phyloP scores from a whole-genome alignment of 1,140 invertebrate genomes.

The Apis laboriosa region DNA sequence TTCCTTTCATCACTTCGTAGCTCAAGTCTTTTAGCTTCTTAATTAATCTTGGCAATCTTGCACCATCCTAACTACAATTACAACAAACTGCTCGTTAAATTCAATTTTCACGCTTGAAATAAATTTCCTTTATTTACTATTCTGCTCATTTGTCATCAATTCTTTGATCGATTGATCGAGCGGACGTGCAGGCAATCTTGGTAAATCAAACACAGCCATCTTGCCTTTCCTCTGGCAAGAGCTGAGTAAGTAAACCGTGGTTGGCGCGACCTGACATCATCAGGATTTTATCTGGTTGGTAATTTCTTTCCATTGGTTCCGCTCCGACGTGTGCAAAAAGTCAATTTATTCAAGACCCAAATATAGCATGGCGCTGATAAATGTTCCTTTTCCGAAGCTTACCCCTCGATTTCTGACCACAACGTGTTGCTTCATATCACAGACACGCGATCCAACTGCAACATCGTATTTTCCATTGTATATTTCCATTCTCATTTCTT shows the following conservation, averaged over 20 bases:
- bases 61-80: neutral
- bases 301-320: conserved; percentile 53
- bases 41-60: conserved; percentile 10
- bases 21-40: neutral
- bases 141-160: conserved; percentile 41
- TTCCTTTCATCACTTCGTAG: neutral
- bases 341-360: conserved; percentile 38
- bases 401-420: conserved; percentile 12
- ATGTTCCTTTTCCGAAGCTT: conserved; percentile 22
- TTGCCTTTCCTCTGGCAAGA: conserved; percentile 16
- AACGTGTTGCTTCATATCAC: conserved; percentile 13
- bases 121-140: conserved; percentile 16
- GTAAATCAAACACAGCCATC: conserved; percentile 43
- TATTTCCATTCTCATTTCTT: neutral
- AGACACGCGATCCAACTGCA: too few species aligned
- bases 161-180: conserved; percentile 44
- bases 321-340: conserved; percentile 19
- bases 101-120: neutral
- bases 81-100: neutral
- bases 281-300: conserved; percentile 60
- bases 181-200: conserved; percentile 52
- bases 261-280: conserved; percentile 60
- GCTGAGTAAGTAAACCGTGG: conserved; percentile 60
- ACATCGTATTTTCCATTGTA: neutral
- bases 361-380: neutral